Evolutionary conservation across 2,797 vertebrate species (phyloP), one percentile per base, ranked within the genome.

Genomic region (Pogoniulus pusillus): DNA sequence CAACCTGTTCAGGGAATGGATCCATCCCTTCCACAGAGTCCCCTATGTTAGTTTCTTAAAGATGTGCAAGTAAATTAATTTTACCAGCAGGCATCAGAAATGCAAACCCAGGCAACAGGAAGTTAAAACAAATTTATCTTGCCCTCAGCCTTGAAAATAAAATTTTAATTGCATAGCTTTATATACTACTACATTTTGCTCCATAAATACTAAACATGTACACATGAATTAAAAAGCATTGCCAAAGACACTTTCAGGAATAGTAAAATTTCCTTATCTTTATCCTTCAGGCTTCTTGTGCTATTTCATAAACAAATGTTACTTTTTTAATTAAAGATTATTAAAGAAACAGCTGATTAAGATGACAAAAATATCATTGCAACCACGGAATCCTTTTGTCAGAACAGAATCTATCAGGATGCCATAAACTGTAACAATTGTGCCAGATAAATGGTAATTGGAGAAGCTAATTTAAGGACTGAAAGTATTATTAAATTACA

Each of bases 271-370:
- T 81, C 85, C 49, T 72, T 81, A 35, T 45, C 59, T 87, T 79
- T 85, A 87, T 54, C 73, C 20, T 73, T 91, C 47, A 70, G 37
- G n/a, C 12, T 91, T 78, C 59, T 83, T 71, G n/a, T 37, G 4
- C 43, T 34, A 41, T 75, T 92, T 85, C 22, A 79, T 64, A 91
- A 89, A 26, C 43, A 91, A 80, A 85, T 75, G 47, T 76, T 75
- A 91, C 4, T 79, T 75, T 78, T 34, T 85, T 85, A 89, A 82
- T 29, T 85, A 88, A 57, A 73, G 45, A 74, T 75, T 24, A 87
- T 78, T 68, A 82, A 84, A 87, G 43, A 39, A 94, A 68, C 12
- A 78, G 41, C 43, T 72, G 3, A 87, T 63, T 57, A 81, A 71
- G 6, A 84, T 19, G 6, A 68, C 34, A 79, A 82, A 37, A 77